Evolutionary conservation across 2,113 vertebrate species (phyloP).

Genomic region (Naja naja): DNA sequence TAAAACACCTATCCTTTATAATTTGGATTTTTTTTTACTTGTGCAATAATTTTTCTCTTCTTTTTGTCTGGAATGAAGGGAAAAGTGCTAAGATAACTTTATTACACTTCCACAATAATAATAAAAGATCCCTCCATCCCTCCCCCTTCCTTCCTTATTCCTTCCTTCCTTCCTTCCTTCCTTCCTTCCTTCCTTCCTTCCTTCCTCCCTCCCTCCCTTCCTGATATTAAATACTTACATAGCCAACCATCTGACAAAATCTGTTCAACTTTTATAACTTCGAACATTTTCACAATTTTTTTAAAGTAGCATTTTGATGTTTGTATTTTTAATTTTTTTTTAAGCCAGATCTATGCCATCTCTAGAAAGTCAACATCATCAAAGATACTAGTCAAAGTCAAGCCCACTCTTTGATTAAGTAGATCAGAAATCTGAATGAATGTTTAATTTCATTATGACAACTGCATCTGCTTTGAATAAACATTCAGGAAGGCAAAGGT

Average conservation of each 20-base stretch:
- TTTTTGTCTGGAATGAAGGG: background rate
- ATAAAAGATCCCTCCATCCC: background rate
- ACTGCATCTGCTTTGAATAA: slow-evolving; percentile 45
- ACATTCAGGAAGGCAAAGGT: slow-evolving; percentile 1
- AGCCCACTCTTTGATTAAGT: slow-evolving; percentile 37
- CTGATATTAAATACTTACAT: background rate
- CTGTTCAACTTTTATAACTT: slow-evolving; percentile 26
- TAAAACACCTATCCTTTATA: background rate
- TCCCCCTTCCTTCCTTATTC: background rate
- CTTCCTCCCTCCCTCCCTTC: background rate
- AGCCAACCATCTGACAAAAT: background rate
- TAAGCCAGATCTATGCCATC: slow-evolving; percentile 54
- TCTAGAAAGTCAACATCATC: slow-evolving; percentile 66
- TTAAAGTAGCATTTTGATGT: slow-evolving; percentile 53
- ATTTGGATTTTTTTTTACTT: background rate
- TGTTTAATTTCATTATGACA: slow-evolving; percentile 64
- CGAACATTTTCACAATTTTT: slow-evolving; percentile 34
- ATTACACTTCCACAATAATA: background rate
- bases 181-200: background rate
- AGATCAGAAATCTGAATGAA: slow-evolving; percentile 63
- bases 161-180: background rate
- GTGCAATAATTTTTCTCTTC: background rate
- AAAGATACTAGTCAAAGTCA: slow-evolving; percentile 60
- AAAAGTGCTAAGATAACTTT: background rate
- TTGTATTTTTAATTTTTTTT: slow-evolving; percentile 68